phyloP scores from a whole-genome alignment of 2,888 invertebrate species.

The Apodemia hepburni region DNA sequence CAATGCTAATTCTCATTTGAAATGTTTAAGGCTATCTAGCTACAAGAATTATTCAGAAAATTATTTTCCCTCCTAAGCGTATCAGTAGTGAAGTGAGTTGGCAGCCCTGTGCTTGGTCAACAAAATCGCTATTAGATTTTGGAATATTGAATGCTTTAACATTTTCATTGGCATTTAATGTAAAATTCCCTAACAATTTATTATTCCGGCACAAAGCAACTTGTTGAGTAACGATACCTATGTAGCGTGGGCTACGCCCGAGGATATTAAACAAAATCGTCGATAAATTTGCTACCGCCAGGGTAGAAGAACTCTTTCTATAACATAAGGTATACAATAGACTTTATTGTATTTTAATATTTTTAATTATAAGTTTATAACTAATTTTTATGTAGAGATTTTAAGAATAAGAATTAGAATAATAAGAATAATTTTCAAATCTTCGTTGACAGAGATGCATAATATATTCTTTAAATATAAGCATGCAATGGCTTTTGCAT shows the following conservation, averaged over 20 bases:
- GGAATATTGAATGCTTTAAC: conserved; percentile 11
- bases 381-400: too few relatives aligned
- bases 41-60: too few relatives aligned
- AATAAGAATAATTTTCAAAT: too few relatives aligned
- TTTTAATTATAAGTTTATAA: too few relatives aligned
- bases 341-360: not conserved
- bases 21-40: too few relatives aligned
- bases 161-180: conserved; percentile 14
- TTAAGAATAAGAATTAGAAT: too few relatives aligned
- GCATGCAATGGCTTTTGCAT: too few relatives aligned
- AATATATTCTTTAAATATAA: too few relatives aligned
- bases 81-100: not conserved
- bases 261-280: not conserved
- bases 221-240: conserved; percentile 3
- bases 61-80: not conserved
- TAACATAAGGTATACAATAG: not conserved
- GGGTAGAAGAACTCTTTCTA: not conserved
- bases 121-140: conserved; percentile 9
- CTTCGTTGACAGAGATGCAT: too few relatives aligned
- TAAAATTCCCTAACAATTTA: conserved; percentile 9
- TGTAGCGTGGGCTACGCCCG: not conserved
- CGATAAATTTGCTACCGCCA: not conserved
- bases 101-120: conserved; percentile 8
- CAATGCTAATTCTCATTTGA: too few relatives aligned
- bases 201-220: conserved; percentile 10